Evolutionary conservation across 2,888 invertebrate species (phyloP).

Genomic region (Graphium colonna): DNA sequence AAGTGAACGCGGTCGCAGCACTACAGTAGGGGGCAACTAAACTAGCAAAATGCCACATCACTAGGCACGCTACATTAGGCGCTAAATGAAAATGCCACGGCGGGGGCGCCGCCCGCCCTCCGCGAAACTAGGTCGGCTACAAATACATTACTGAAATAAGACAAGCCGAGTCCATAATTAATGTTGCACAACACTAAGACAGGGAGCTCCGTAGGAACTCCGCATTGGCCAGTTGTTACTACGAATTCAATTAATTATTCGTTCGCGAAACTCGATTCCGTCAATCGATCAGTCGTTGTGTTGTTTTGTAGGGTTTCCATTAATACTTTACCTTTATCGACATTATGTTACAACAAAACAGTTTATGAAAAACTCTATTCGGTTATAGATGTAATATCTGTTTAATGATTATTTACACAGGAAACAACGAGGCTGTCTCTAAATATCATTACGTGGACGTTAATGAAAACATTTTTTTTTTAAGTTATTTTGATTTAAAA

Average conservation of each 20-base stretch:
- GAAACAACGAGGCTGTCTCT: too few species aligned
- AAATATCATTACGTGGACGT: too few species aligned
- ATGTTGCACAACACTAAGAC: conserved; percentile 41
- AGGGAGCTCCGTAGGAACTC: conserved; percentile 3
- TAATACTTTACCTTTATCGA: not conserved
- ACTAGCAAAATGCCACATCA: conserved; percentile 16
- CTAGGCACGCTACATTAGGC: conserved; percentile 35
- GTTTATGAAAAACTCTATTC: too few species aligned
- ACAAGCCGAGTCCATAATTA: conserved; percentile 54
- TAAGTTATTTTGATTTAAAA: too few species aligned
- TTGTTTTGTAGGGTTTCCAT: not conserved
- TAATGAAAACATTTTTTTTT: too few species aligned
- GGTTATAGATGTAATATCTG: too few species aligned
- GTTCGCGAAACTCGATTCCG: not conserved
- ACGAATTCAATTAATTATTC: conserved; percentile 10
- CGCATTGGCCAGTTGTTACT: not conserved
- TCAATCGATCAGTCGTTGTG: not conserved
- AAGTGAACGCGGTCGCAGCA: not conserved
- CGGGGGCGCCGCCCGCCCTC: conserved; percentile 29
- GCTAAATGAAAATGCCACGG: conserved; percentile 33
- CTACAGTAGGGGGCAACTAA: not conserved
- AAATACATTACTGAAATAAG: conserved; percentile 56
- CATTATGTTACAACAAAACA: not conserved
- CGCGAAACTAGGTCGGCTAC: conserved; percentile 48
- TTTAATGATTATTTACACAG: too few species aligned